Evolutionary conservation across 2,888 invertebrate species (phyloP), one percentile per base, ranked within the genome.

Genomic region (Eumacrocentrus americanus): DNA sequence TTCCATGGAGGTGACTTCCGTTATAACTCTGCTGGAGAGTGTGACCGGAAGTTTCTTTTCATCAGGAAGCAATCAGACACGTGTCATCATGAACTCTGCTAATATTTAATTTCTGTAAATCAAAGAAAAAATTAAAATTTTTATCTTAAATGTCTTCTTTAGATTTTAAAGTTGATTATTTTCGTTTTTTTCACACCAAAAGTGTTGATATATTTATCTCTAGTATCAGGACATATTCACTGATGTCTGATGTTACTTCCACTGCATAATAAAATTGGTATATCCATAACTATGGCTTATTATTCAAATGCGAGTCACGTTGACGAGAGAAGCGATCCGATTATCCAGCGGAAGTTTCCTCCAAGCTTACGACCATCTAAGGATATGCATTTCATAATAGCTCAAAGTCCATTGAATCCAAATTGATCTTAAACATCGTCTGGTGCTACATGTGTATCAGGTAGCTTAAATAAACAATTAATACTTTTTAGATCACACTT

Each of bases 291-390:
- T 44, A 11, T 12, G 16, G 25, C 29, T 46, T 34, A 44, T 54
- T 3, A 44, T 54, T 44, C 34, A 51, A 16, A 58, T 47, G 18
- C 48, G 23, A 29, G 29, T 55, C 60, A 55, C 35, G 60, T 55
- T 44, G 40, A 44, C 16, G 29, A 60, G 42, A 48, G 48, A 20
- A 44, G 50, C 60, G 60, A 55, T 60, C 54, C 60, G 60, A 55
- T 60, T 50, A 54, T 48, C 50, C 50, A 60, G 46, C 60, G 60
- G 60, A 60, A 60, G 60, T 60, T 23, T 50, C 40, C 40, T 54
- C 34, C 34, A 48, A 50, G 48, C 48, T 25, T 53, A 29, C 46
- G 25, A 20, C 60, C 50, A 60, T 54, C 46, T 60, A 50, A 50
- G 60, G 54, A 60, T 40, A 50, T 48, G 54, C 35, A 50, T 60